Evolutionary conservation across 2,113 vertebrate genomes (phyloP).

Genomic region (Balaenoptera acutorostrata): DNA sequence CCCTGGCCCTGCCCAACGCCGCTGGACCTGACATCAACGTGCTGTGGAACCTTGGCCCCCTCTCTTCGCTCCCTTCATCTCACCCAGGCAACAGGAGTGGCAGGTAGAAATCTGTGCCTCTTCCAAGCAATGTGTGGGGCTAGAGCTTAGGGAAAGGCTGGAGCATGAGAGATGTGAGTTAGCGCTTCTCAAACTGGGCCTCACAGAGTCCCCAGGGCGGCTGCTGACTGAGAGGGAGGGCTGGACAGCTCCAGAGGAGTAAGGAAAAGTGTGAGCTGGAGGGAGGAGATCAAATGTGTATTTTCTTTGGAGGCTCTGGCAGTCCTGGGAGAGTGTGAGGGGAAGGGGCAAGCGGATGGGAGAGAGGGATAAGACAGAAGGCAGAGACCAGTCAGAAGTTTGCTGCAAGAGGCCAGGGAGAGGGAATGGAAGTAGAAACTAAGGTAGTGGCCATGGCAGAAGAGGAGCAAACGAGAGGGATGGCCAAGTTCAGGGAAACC

Average conservation of each 20-base stretch:
- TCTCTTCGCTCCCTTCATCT: neutral
- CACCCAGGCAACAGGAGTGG: neutral
- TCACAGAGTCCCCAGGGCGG: neutral
- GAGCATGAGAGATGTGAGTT: neutral
- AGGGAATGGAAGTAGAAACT: neutral
- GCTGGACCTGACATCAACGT: neutral
- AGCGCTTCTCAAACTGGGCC: neutral
- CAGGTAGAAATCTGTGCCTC: neutral
- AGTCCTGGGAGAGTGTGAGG: neutral
- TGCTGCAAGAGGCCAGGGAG: neutral
- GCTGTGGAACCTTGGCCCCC: neutral
- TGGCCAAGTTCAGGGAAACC: neutral
- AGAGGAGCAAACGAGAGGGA: neutral
- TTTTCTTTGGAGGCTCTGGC: neutral
- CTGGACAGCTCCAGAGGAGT: neutral
- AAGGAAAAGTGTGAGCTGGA: neutral
- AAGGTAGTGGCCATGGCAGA: neutral
- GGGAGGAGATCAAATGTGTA: neutral
- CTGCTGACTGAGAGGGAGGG: neutral
- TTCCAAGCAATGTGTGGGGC: neutral
- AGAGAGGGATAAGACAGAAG: neutral
- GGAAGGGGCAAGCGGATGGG: neutral
- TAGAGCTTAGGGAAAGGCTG: neutral
- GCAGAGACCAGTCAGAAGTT: neutral
- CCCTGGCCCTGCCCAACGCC: neutral